Conservation (phyloP, 2,888 invertebrate species). For the Apodemia hepburni region DNA sequence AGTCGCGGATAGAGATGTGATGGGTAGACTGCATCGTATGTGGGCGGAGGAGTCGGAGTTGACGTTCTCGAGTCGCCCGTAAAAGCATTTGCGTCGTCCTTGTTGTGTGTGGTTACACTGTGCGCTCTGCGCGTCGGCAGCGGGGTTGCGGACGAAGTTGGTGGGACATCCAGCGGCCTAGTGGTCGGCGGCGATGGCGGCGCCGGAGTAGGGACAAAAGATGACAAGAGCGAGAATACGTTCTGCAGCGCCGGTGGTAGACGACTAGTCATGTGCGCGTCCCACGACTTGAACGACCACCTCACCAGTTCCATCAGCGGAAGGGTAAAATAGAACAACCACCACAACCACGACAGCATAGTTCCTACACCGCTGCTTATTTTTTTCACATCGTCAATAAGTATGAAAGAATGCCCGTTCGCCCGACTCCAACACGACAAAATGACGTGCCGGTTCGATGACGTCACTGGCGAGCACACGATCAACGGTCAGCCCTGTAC, state of each 20-base stretch:
- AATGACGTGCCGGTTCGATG: constrained; percentile 14
- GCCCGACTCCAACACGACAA: constrained; percentile 16
- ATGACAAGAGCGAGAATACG: neutral
- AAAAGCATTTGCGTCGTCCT: no score
- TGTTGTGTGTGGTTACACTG: no score
- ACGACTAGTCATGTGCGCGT: constrained; percentile 9
- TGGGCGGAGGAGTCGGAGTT: no score
- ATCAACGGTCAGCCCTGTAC: constrained; percentile 15
- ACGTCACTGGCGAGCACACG: constrained; percentile 15
- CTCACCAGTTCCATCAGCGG: constrained; percentile 12
- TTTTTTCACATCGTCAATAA: constrained; percentile 13
- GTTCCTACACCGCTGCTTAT: constrained; percentile 2
- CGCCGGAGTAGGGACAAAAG: neutral
- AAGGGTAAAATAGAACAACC: constrained; percentile 12
- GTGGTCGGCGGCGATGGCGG: neutral
- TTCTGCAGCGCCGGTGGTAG: constrained; percentile 6
- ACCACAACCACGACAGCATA: constrained; percentile 13
- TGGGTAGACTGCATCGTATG: no score
- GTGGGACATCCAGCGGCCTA: no score
- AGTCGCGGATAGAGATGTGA: no score
- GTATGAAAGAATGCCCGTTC: constrained; percentile 15
- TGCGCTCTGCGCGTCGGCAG: no score
- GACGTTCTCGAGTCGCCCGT: no score
- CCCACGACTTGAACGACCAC: constrained; percentile 8
- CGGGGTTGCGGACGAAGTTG: no score